phyloP scores from a whole-genome alignment of 2,888 invertebrate genomes.

The Andrena praecox region DNA sequence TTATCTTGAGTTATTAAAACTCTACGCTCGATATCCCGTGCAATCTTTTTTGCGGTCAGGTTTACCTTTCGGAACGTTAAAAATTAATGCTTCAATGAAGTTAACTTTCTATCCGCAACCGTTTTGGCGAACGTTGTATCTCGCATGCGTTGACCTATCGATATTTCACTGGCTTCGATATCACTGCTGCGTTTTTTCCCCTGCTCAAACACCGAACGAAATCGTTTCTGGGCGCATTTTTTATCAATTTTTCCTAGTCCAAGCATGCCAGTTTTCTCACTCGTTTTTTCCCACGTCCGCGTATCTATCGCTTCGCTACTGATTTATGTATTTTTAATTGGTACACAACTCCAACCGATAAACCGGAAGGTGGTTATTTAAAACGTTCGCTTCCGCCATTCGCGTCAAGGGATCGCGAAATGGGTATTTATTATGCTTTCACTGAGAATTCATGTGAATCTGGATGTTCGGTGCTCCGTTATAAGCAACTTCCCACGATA shows the following conservation, averaged over 20 bases:
- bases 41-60: neutral
- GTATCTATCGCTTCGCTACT: constrained; percentile 1
- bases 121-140: constrained; percentile 3
- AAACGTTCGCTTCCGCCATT: too few relatives aligned
- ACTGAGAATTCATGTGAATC: neutral
- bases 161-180: constrained; percentile 30
- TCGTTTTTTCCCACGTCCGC: neutral
- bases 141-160: constrained; percentile 4
- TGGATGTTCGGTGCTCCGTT: neutral
- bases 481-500: neutral
- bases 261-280: neutral
- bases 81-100: constrained; percentile 34
- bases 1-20: constrained; percentile 9
- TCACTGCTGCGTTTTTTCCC: neutral
- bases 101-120: constrained; percentile 13
- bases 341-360: neutral
- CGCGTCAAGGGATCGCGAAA: too few relatives aligned
- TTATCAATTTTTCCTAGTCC: constrained; percentile 12
- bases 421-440: too few relatives aligned
- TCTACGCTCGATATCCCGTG: neutral
- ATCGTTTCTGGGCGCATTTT: constrained; percentile 14
- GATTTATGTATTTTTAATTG: constrained; percentile 12
- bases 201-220: constrained; percentile 11
- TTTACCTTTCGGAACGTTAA: constrained; percentile 2
- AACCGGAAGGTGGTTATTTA: neutral